phyloP scores from a whole-genome alignment of 1,140 invertebrate genomes.

The Heliothis subflexa region DNA sequence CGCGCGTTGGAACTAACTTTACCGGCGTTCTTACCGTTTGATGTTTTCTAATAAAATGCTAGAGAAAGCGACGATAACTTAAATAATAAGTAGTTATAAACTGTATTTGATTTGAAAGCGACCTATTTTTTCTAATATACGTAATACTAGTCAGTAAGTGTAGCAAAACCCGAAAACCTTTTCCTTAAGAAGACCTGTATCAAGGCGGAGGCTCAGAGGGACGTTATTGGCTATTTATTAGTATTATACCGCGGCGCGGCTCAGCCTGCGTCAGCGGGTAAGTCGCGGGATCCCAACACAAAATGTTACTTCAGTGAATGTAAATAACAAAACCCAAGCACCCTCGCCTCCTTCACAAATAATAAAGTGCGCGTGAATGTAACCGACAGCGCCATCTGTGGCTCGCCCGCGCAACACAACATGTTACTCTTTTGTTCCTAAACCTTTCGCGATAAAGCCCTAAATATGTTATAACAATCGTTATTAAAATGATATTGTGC shows the following conservation, averaged over 20 bases:
- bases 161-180: not conserved
- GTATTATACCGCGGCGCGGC: slow-evolving; percentile 16
- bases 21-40: not conserved
- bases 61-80: not conserved
- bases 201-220: slow-evolving; percentile 12
- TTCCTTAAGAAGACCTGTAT: slow-evolving; percentile 19
- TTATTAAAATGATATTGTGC: not conserved
- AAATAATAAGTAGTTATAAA: not conserved
- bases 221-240: slow-evolving; percentile 40
- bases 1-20: not conserved
- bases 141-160: not conserved
- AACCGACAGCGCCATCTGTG: not conserved
- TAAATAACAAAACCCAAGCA: slow-evolving; percentile 25
- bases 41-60: not conserved
- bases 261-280: slow-evolving; percentile 1
- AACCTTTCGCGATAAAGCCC: not conserved
- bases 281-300: slow-evolving; percentile 7
- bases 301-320: slow-evolving; percentile 13
- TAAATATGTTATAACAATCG: not conserved
- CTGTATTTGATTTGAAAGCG: not conserved
- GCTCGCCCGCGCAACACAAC: not conserved
- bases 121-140: no score
- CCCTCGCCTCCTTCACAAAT: slow-evolving; percentile 1
- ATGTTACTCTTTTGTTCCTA: not conserved
- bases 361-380: slow-evolving; percentile 6